Base-by-base conservation (phyloP, 2,113 vertebrate species). In the Callospermophilus lateralis region DNA sequence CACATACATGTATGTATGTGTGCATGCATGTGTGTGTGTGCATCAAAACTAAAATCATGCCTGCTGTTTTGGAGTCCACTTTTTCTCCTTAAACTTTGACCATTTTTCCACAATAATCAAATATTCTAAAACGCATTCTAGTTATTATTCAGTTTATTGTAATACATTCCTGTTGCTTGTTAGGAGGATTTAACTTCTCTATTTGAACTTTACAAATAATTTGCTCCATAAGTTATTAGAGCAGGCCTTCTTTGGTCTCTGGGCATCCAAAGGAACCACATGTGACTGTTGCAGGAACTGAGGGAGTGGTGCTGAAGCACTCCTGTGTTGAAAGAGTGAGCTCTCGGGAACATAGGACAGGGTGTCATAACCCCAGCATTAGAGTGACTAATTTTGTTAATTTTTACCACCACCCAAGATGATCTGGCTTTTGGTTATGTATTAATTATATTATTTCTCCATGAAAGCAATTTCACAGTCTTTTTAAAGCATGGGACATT, bases 101-200 rank as follows among this genome's bases (percentile, higher is more conserved):
- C 20, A 80, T 92, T 87, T 95, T 85, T 34, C 68, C 93, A 89
- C 24, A 68, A 83, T 42, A 85, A 55, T 48, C 24, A 32, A 86
- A 85, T 94, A 89, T 79, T 74, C 55, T 84, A 89, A 89, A 97
- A 83, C 5, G 53, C 6, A 34, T 85, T 89, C 90, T 72, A 42
- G 6, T 81, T 45, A n/a, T 68, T 42, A 8, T 37, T 95, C 51
- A 84, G 8, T 72, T 84, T 96, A 24, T 76, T 70, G 77, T 93
- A 55, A 34, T 51, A 28, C 32, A 86, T 73, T 93, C 79, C 39
- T 37, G 17, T 89, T 89, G 37, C 68, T 83, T 79, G 10, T 34
- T 67, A 45, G 8, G 4, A 95, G 51, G 58, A 61, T 70, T 48
- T 32, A 63, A 77, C 32, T 24, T 84, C 51, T 10, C 48, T 94